Base-by-base conservation (phyloP, 2,797 vertebrate genomes). In the Anguilla pacifica region DNA sequence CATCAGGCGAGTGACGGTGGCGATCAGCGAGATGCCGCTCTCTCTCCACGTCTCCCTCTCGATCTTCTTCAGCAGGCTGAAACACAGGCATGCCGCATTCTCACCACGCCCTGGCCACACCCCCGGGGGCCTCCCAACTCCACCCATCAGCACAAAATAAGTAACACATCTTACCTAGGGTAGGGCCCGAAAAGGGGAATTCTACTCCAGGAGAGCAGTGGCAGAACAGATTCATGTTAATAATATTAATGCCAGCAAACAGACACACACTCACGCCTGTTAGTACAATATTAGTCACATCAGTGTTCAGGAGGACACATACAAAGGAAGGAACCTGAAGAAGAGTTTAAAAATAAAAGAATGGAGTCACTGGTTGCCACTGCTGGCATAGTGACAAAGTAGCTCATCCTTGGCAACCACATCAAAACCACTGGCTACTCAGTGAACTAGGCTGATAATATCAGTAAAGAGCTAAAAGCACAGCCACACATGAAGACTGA, bases 101-200 rank as follows among this genome's bases (percentile, higher is more conserved):
- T 81, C n/a, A 85, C 72, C 25, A 91, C 35, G 70, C 64, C 85
- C 81, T 72, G 19, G 31, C 55, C 64, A 46, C 64, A 70, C 64
- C 51, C 35, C 70, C 74, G 4, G 55, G 67, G 51, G 31, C 4
- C 79, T 31, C 46, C 43, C 25, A n/a, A 87, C 61, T 51, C 59
- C 83, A 77, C 94, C 93, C 95, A 91, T 90, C 85, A 88, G 83
- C 57, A 89, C 89, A 94, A 92, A 93, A 93, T 95, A 95, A 94
- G 86, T 35, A 95, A 95, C 94, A 93, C 93, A 84, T 97, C 98
- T 99, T 99, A 99, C 99, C 99, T 99, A 98, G 99, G 99, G 96
- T 99, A 99, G 90, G 99, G 99, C 97, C 99, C 99, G 97, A 99
- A 99, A 94, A 99, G 98, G 96, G 98, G 99, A 96, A 99, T 99